phyloP scores from a whole-genome alignment of 2,888 invertebrate species.

The Scrobipalpa atriplicella region DNA sequence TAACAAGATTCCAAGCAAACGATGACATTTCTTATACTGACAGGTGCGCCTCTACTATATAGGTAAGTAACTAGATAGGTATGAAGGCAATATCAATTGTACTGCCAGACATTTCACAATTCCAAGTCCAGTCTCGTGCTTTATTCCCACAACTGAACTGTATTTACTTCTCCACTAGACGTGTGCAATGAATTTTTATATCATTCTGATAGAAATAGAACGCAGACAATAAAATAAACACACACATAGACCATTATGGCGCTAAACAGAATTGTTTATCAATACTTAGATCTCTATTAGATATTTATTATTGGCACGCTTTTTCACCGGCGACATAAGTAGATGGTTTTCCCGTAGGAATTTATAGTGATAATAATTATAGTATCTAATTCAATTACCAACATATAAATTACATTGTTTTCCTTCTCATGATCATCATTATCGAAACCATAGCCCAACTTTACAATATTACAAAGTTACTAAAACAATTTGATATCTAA shows the following conservation, averaged over 20 bases:
- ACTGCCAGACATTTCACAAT: slow-evolving; percentile 16
- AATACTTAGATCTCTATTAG: neutral
- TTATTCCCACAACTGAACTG: slow-evolving; percentile 28
- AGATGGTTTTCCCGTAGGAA: too few relatives aligned
- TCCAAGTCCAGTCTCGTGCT: slow-evolving; percentile 39
- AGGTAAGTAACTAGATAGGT: too few relatives aligned
- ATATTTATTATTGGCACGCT: neutral
- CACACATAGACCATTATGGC: slow-evolving; percentile 23
- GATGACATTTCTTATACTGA: too few relatives aligned
- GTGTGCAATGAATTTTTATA: slow-evolving; percentile 36
- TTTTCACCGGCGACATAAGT: too few relatives aligned
- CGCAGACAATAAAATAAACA: slow-evolving; percentile 10
- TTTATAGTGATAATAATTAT: too few relatives aligned
- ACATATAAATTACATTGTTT: too few relatives aligned
- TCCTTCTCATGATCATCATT: too few relatives aligned
- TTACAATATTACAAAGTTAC: neutral
- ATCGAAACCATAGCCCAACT: too few relatives aligned
- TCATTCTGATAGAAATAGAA: slow-evolving; percentile 6
- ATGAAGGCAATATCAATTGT: neutral
- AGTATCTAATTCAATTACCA: too few relatives aligned
- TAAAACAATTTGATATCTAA: neutral
- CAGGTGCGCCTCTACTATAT: too few relatives aligned
- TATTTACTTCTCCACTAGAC: slow-evolving; percentile 39
- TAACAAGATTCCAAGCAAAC: too few relatives aligned
- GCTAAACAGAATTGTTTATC: neutral